Evolutionary conservation across 2,888 invertebrate species (phyloP), one percentile per base, ranked within the genome.

Genomic region (Hirtodrosophila alboralis): DNA sequence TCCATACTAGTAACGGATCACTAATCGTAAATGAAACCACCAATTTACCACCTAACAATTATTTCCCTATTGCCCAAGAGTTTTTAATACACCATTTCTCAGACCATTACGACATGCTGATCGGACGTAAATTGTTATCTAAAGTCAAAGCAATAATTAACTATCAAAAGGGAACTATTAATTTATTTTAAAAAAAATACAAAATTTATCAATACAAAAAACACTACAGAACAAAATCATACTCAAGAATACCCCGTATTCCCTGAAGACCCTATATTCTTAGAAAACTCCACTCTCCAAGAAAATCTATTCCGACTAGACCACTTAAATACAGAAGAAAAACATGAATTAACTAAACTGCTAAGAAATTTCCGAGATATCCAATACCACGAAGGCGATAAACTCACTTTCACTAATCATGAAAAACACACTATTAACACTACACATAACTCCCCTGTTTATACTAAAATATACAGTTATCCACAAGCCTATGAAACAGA

Each of bases 341-440:
- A 43, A 43, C 5, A 28, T 13, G 43, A 43, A 52, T 18, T 36
- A 43, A 51, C 34, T 3, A 41, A 27, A 4, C 21, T 51, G 12
- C 7, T 51, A 21, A 51, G 18, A 36, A 34, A 6, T 9, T 51
- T 51, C 27, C 12, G 36, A 34, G 12, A 16, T 18, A 52, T 43
- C 27, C 51, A 41, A 34, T 52, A 43, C 43, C 41, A 28, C n/a
- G 41, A 54, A 23, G 38, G 53, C n/a, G 45, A 54, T 13, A 31
- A 47, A 40, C 40, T 47, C 4, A 40, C 27, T 1, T 54, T 47
- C 8, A 34, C 40, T 8, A 47, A 44, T 21, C 44, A 53, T 16
- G 34, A 34, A 21, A 38, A 47, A 18, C 45, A 54, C 10, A 9
- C 8, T 2, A 54, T 54, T 3, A 54, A 54, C 6, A 45, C 45